Evolutionary conservation across 2,888 invertebrate genomes (phyloP), one percentile per base, ranked within the genome.

Genomic region (Trachelus troglodyta): DNA sequence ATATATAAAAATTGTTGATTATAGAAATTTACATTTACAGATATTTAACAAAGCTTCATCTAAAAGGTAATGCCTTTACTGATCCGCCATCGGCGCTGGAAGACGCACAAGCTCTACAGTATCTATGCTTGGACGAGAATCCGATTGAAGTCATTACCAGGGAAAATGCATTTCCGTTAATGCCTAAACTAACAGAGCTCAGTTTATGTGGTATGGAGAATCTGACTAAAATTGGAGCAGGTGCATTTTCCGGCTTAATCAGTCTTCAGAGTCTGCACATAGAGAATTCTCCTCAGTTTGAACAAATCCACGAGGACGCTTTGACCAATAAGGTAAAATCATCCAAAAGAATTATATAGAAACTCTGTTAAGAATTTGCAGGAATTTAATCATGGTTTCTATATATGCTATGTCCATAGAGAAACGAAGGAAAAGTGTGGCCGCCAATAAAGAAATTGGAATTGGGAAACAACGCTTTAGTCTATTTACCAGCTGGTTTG

Each of bases 391-490:
- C 15, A 69, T 69, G 12, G 1, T 71, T 71, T 12, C 6, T 33
- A 71, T 11, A 3, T 31, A 34, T 31, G 12, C 3, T 9, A 12
- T 71, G 12, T 31, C 11, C 6, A 31, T 2, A 33, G 71, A 71
- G 9, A 31, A 31, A 3, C 0, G 92, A 93, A 80, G 92, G 92
- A 0, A 93, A 93, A 68, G 92, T 93, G 76, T 96, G 95, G 94
- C 96, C 96, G 0, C 91, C 93, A 0, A 84, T 96, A 30, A 94
- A 93, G 87, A 94, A 94, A 95, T 91, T 98, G 0, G 94, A 95
- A 86, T 91, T 98, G 12, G 94, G 94, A 84, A 94, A 95, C 82
- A 97, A 97, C 91, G 95, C 95, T 83, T 90, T 96, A 4, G 91
- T 93, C 0, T 94, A 94, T 83, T 90, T 97, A n/a, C 94, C 96